These are phyloP conservation scores for Petrophora chlorosata DNA, from an alignment of 2,888 invertebrate species.

Conservation along the genomic window DNA sequence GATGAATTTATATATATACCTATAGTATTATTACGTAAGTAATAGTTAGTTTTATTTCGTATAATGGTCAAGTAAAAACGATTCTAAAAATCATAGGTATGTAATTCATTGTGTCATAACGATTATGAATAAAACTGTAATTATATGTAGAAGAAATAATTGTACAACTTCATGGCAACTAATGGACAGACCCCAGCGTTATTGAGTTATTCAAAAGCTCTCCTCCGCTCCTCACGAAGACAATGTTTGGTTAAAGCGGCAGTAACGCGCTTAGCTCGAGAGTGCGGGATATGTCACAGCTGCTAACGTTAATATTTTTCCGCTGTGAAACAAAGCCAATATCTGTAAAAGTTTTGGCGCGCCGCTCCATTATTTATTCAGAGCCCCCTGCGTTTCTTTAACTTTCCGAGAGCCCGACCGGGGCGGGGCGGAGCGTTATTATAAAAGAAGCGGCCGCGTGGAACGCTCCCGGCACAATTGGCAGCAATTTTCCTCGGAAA, in stretches of 20 bases:
- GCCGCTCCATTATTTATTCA: conserved; percentile 70
- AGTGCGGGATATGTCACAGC: conserved; percentile 51
- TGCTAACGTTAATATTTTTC: conserved; percentile 64
- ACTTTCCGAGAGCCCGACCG: conserved; percentile 50
- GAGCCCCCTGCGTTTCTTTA: conserved; percentile 62
- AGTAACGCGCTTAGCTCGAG: conserved; percentile 25
- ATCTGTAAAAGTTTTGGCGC: conserved; percentile 68
- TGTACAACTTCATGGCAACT: too few relatives aligned
- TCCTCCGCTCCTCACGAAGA: conserved; percentile 3
- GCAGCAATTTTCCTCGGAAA: conserved; percentile 49
- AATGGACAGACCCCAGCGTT: too few relatives aligned
- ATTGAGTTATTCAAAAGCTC: too few relatives aligned
- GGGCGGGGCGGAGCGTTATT: conserved; percentile 46
- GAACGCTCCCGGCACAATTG: conserved; percentile 46
- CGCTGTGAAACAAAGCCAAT: conserved; percentile 68
- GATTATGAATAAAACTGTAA: too few relatives aligned
- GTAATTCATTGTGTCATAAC: too few relatives aligned
- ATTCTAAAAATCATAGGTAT: too few relatives aligned
- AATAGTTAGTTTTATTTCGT: too few relatives aligned
- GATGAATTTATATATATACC: too few relatives aligned
- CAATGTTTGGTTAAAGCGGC: conserved; percentile 20
- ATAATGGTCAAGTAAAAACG: too few relatives aligned
- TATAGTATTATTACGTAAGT: too few relatives aligned
- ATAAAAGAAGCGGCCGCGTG: conserved; percentile 41
- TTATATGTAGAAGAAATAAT: too few relatives aligned